Evolutionary conservation across 2,888 invertebrate genomes (phyloP).

Genomic region (Drosophila aldrichi): DNA sequence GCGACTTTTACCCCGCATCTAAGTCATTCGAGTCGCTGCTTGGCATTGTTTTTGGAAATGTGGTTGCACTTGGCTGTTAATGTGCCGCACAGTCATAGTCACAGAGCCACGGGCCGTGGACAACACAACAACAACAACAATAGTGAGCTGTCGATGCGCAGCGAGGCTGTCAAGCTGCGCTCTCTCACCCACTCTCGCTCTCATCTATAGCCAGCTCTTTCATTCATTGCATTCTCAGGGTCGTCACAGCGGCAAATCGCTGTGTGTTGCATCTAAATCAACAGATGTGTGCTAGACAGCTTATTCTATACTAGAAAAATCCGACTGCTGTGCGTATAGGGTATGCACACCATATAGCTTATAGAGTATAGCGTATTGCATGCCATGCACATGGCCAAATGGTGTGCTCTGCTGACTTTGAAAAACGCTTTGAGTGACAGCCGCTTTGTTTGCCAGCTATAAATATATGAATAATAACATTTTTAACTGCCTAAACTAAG

Average conservation of each 20-base stretch:
- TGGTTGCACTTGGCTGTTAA: slow-evolving; percentile 70
- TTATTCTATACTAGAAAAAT: slow-evolving; percentile 11
- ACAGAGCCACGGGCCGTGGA: slow-evolving; percentile 25
- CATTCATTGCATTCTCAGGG: slow-evolving; percentile 65
- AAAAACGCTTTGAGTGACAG: slow-evolving; percentile 65
- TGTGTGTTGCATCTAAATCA: slow-evolving; percentile 67
- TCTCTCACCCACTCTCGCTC: slow-evolving; percentile 35
- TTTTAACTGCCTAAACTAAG: slow-evolving; percentile 3
- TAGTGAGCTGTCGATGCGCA: slow-evolving; percentile 46
- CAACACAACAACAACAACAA: slow-evolving; percentile 49
- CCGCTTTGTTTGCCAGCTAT: slow-evolving; percentile 36
- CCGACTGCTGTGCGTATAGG: slow-evolving; percentile 32
- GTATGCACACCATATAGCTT: slow-evolving; percentile 20
- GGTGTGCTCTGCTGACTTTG: slow-evolving; percentile 68
- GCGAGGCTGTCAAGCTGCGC: slow-evolving; percentile 62
- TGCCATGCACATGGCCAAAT: slow-evolving; percentile 50
- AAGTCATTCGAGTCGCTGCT: slow-evolving; percentile 69
- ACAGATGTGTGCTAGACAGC: slow-evolving; percentile 29
- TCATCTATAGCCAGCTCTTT: slow-evolving; percentile 38
- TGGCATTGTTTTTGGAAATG: slow-evolving; percentile 78
- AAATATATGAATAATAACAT: slow-evolving; percentile 14
- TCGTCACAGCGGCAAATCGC: slow-evolving; percentile 51
- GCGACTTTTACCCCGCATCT: slow-evolving; percentile 21
- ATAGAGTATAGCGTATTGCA: slow-evolving; percentile 28
- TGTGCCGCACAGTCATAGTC: slow-evolving; percentile 27